Evolutionary conservation across 1,140 invertebrate genomes (phyloP), one percentile per base, ranked within the genome.

Genomic region (Battus philenor): DNA sequence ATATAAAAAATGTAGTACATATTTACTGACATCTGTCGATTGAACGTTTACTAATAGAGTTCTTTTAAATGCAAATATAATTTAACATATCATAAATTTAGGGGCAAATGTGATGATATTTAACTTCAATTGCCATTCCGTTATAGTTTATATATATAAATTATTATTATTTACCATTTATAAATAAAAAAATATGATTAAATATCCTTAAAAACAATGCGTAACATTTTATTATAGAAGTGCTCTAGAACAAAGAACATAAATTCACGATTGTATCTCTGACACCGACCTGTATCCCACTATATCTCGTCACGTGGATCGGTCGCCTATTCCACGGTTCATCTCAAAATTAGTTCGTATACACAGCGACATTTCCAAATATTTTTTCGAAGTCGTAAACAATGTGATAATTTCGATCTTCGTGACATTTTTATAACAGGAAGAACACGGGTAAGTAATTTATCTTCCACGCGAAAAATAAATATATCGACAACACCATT

Each of bases 271-370:
- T 52, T 54, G 47, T n/a, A 71, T 68, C 65, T 62, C 36, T 47
- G 48, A 52, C 26, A 43, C 11, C 26, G 39, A 36, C 48, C 11
- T 15, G 24, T 6, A 9, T 2, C 8, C 24, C n/a, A 27, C 4
- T 20, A 51, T 73, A 76, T 76, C 72, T 48, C 22, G 56, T 56
- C 69, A 76, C 72, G 69, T 73, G 69, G 70, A 76, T 76, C 72
- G 39, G 16, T 13, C 31, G 39, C 34, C 30, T 22, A 11, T 39
- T 39, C 15, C 9, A 34, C 50, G 44, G 61, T 62, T 53, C 52
- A 66, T 64, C 62, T 65, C 44, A 22, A 41, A 30, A 27, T 50
- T 20, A 32, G 57, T 44, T 60, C 41, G 54, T 47, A 48, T 53
- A 44, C 53, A 39, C 38, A 36, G 39, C 26, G 8, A n/a, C 48